A percentile compares a stretch with the other conserved stretches of the same genome.
Evolutionary conservation across 2,113 vertebrate species (phyloP).

Genomic region (Salvelinus fontinalis): DNA sequence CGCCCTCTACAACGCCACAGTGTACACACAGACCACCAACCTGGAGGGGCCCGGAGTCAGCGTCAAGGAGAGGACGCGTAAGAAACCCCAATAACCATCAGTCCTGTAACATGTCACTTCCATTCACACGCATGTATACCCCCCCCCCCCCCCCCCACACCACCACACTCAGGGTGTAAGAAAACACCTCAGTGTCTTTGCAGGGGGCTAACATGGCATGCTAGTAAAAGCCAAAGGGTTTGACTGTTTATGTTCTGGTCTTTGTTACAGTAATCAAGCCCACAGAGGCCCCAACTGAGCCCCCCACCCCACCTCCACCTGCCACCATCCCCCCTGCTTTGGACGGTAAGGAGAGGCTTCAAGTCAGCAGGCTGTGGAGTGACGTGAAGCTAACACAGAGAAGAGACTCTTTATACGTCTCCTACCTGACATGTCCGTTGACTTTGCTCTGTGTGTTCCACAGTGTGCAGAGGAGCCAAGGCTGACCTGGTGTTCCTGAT

Average conservation of each 20-base stretch:
- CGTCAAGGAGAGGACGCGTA: constrained; percentile 86
- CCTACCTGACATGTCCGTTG: neutral
- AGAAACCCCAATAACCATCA: constrained; percentile 32
- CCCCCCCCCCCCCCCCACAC: neutral
- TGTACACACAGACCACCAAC: constrained; percentile 92
- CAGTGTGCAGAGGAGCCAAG: constrained; percentile 96
- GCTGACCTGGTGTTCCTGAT: constrained; percentile 97
- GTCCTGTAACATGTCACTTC: neutral
- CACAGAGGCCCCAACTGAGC: constrained; percentile 86
- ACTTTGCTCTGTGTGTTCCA: neutral
- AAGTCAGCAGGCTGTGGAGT: constrained; percentile 9
- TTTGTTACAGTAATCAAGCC: constrained; percentile 85
- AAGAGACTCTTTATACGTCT: too few relatives aligned
- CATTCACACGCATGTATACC: neutral
- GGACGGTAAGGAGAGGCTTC: constrained; percentile 79
- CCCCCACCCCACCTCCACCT: constrained; percentile 87
- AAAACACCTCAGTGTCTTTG: neutral
- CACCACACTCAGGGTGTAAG: neutral
- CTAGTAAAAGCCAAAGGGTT: neutral
- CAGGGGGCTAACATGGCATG: neutral
- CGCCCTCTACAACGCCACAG: constrained; percentile 84
- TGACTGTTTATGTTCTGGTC: neutral
- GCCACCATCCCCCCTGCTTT: constrained; percentile 87
- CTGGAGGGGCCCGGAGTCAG: constrained; percentile 91
- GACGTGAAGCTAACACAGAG: too few relatives aligned